A percentile compares a stretch with the other conserved stretches of the same genome.
Conservation (phyloP, 2,113 vertebrate species). For the Pterophyllum scalare region DNA sequence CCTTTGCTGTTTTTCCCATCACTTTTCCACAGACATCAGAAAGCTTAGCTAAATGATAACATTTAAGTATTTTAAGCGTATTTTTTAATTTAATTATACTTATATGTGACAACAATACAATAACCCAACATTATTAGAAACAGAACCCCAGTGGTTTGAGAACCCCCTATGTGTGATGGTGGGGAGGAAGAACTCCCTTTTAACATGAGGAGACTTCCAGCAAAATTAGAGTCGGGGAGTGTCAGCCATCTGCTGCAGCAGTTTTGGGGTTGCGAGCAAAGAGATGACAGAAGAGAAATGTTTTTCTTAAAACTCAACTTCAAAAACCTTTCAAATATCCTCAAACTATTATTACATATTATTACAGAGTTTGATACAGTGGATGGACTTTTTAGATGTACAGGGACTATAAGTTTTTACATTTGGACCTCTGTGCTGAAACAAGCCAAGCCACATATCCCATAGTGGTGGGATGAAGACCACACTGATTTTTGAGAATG, state of each 20-base stretch:
- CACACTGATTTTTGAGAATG: conserved; percentile 28
- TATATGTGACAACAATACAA: background rate
- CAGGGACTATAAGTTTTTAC: conserved; percentile 3
- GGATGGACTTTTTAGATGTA: conserved; percentile 1
- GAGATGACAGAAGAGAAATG: background rate
- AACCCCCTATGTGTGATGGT: background rate
- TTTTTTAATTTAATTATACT: background rate
- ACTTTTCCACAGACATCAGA: background rate
- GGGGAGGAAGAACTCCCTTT: background rate
- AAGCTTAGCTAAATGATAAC: background rate
- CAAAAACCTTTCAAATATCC: conserved; percentile 2
- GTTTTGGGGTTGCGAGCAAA: background rate
- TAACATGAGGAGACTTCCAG: background rate
- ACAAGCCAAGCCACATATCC: conserved; percentile 44
- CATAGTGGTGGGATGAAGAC: conserved; percentile 37
- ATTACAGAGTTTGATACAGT: conserved; percentile 43
- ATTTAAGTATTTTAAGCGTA: background rate
- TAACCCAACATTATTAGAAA: background rate
- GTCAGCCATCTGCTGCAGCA: background rate
- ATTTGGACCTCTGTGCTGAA: conserved; percentile 11
- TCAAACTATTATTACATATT: conserved; percentile 30
- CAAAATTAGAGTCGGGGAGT: background rate
- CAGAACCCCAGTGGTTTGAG: background rate
- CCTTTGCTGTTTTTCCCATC: background rate
- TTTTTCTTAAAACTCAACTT: background rate